These are phyloP conservation scores for Acanthopagrus latus DNA, from an alignment of 2,797 vertebrate species.

Conservation along the genomic window DNA sequence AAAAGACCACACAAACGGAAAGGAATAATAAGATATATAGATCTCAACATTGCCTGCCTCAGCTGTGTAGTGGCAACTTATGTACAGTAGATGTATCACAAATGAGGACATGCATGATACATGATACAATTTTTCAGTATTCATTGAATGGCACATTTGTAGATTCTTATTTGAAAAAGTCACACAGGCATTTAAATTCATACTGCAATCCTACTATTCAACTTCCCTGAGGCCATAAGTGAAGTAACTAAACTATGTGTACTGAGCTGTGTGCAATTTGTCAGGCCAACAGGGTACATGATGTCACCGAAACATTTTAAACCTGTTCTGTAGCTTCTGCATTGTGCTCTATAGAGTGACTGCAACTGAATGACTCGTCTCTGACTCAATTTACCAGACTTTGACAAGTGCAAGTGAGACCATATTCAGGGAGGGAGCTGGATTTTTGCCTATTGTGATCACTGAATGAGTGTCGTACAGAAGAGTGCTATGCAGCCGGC, in stretches of 20 bases:
- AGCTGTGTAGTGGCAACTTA: background rate
- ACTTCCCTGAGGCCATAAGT: conserved; percentile 12
- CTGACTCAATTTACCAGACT: conserved; percentile 76
- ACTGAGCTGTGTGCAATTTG: conserved; percentile 30
- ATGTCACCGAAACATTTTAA: conserved; percentile 64
- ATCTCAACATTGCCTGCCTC: background rate
- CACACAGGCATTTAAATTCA: conserved; percentile 22
- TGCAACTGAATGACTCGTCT: conserved; percentile 70
- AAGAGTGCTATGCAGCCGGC: conserved; percentile 30
- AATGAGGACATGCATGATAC: conserved; percentile 1
- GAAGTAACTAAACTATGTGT: conserved; percentile 31
- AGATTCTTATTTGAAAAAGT: conserved; percentile 18
- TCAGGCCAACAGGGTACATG: conserved; percentile 57
- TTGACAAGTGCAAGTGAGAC: conserved; percentile 69
- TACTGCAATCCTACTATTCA: conserved; percentile 21
- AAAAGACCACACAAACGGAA: background rate
- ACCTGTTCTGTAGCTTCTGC: conserved; percentile 60
- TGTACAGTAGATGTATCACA: background rate
- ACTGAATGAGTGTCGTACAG: conserved; percentile 65
- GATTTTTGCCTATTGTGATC: conserved; percentile 72
- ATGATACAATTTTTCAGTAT: conserved; percentile 5
- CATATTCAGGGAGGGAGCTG: conserved; percentile 64
- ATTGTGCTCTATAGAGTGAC: conserved; percentile 55
- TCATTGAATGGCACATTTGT: conserved; percentile 19
- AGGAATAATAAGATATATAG: background rate